Percentiles rank a stretch among this genome's conserved stretches.
These are phyloP conservation scores for Podarcis siculus DNA, from an alignment of 2,797 vertebrate species.

Conservation along the genomic window DNA sequence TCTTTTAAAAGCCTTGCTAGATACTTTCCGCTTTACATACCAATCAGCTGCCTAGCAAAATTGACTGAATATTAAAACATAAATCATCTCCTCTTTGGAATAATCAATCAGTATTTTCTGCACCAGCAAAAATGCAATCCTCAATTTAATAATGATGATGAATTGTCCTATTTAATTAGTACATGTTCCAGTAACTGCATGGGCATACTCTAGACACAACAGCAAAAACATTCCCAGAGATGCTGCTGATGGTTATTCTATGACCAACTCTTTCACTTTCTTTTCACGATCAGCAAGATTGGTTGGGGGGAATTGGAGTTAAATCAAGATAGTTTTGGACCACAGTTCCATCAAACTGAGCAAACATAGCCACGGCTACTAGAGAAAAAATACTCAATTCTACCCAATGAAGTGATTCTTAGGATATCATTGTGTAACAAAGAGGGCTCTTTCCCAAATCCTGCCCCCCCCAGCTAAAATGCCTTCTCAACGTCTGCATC, in stretches of 20 bases:
- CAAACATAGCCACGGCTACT: too few relatives aligned
- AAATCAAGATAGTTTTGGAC: not conserved
- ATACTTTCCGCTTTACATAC: slow-evolving; percentile 37
- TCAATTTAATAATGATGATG: slow-evolving; percentile 51
- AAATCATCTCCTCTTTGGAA: slow-evolving; percentile 47
- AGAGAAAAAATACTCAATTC: not conserved
- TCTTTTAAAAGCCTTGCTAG: slow-evolving; percentile 30
- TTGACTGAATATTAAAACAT: slow-evolving; percentile 49
- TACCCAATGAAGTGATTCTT: not conserved
- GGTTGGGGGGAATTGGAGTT: too few relatives aligned
- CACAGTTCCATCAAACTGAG: too few relatives aligned
- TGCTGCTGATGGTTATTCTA: not conserved
- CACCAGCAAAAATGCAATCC: slow-evolving; percentile 35
- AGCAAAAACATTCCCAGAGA: not conserved
- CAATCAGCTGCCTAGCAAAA: slow-evolving; percentile 1
- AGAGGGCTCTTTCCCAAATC: not conserved
- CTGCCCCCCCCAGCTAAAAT: not conserved
- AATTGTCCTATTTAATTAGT: slow-evolving; percentile 61
- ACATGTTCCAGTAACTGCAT: slow-evolving; percentile 41
- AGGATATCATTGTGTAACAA: not conserved
- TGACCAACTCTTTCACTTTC: not conserved
- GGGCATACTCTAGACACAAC: slow-evolving; percentile 12
- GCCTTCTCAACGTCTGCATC: not conserved
- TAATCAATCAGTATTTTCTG: slow-evolving; percentile 58
- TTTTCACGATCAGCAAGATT: too few relatives aligned